A percentile compares a stretch with the other conserved stretches of the same genome.
Evolutionary conservation across 2,888 invertebrate genomes (phyloP).

Genomic region (Apodemia mormo): DNA sequence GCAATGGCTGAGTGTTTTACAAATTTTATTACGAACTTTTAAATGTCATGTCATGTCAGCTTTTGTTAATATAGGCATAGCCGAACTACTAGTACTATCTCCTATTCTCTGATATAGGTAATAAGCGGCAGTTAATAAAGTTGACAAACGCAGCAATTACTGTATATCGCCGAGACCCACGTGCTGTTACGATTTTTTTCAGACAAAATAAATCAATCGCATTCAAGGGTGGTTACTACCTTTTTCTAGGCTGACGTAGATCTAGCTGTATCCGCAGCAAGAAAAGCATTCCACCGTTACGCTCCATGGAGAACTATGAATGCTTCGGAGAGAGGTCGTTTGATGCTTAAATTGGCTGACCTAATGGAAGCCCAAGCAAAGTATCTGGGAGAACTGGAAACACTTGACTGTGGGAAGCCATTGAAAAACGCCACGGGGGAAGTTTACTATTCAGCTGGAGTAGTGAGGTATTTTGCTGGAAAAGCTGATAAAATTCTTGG

Average conservation of each 20-base stretch:
- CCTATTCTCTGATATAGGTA: too few relatives aligned
- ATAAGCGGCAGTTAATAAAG: too few relatives aligned
- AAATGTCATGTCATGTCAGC: too few relatives aligned
- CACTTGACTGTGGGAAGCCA: slow-evolving; percentile 97
- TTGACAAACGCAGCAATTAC: too few relatives aligned
- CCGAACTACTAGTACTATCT: too few relatives aligned
- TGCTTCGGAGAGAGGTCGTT: slow-evolving; percentile 88
- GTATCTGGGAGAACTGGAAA: slow-evolving; percentile 93
- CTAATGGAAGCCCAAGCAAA: slow-evolving; percentile 88
- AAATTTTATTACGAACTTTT: too few relatives aligned
- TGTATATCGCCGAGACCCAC: too few relatives aligned
- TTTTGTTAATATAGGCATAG: too few relatives aligned
- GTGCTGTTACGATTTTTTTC: too few relatives aligned
- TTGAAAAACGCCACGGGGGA: slow-evolving; percentile 87
- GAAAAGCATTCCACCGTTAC: slow-evolving; percentile 86
- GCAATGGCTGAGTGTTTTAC: too few relatives aligned
- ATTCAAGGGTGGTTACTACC: neutral
- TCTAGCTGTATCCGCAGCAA: slow-evolving; percentile 90
- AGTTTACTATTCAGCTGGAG: slow-evolving; percentile 82
- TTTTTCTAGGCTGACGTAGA: slow-evolving; percentile 87
- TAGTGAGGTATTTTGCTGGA: slow-evolving; percentile 93
- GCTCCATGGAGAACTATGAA: slow-evolving; percentile 91
- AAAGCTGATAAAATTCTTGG: slow-evolving; percentile 95
- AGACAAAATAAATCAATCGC: neutral
- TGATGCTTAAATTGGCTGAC: slow-evolving; percentile 88